These are phyloP conservation scores for Porites evermanni DNA, from an alignment of 92 coral and sea anemone species.

Conservation along the genomic window DNA sequence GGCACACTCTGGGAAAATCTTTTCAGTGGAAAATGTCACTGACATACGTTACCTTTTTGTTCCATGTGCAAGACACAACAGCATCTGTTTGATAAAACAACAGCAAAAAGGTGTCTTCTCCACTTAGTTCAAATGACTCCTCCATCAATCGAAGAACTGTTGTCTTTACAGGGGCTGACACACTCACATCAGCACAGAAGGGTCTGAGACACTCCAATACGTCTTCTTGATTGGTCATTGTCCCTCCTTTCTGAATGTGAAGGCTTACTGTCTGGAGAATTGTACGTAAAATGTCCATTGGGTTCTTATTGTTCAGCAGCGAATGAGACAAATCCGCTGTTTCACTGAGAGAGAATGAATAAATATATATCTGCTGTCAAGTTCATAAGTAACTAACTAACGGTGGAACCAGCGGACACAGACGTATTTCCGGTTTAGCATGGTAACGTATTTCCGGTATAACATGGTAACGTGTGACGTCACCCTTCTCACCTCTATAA, in stretches of 20 bases:
- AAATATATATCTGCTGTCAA: not conserved
- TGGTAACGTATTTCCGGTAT: too few relatives aligned
- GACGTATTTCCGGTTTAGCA: too few relatives aligned
- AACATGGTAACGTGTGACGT: too few relatives aligned
- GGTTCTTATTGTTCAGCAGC: conserved; percentile 18
- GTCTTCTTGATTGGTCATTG: conserved; percentile 85
- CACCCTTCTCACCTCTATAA: too few relatives aligned
- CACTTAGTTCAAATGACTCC: conserved; percentile 82
- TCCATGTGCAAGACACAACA: conserved; percentile 85
- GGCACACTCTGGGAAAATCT: not conserved
- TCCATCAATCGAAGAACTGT: conserved; percentile 82
- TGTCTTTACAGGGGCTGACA: conserved; percentile 79
- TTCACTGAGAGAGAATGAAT: conserved; percentile 28
- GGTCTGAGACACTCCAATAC: conserved; percentile 80
- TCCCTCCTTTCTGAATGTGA: conserved; percentile 72
- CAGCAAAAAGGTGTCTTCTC: conserved; percentile 88
- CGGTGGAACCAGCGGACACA: not conserved
- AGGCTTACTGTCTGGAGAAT: conserved; percentile 63
- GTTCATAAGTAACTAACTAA: not conserved
- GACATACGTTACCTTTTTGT: conserved; percentile 66
- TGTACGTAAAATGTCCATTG: conserved; percentile 65
- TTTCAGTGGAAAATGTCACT: not conserved
- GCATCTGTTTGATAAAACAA: conserved; percentile 93
- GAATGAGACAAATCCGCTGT: conserved; percentile 1
- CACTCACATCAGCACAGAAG: conserved; percentile 90